Base-by-base conservation (phyloP, 2,888 invertebrate genomes). In the Gandaritis pyraliata region DNA sequence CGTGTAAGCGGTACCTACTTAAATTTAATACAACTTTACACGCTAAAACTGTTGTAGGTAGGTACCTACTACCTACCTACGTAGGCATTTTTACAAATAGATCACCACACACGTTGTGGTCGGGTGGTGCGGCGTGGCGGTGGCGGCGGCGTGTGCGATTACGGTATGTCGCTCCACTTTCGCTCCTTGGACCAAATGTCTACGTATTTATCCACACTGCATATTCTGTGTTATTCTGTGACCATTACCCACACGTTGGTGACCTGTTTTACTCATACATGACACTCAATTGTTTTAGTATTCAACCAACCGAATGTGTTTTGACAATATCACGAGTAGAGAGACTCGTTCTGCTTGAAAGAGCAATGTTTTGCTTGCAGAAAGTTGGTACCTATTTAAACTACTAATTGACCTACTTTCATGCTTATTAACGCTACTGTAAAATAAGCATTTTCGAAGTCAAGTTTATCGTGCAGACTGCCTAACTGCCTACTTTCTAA, bases 301-400 rank as follows among this genome's bases (percentile, higher is more conserved):
- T 75, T 73, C 69, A 73, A 66, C 64, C 77, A 72, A 71, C 54
- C 54, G 36, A 38, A 64, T 71, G 67, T 87, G 85, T 88, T 87
- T 85, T 85, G 82, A 80, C 80, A 87, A 86, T 86, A 86, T 78
- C 72, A 69, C 66, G 53, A 65, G 65, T 63, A 33, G 52, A 49
- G 47, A 46, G n/a, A n/a, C n/a, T 52, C 52, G 50, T 59, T 59
- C 57, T 58, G 39, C 46, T 54, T 47, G 43, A 33, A 33, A 33
- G 8, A 54, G 46, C 51, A 23, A 53, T 58, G 54, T 50, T 49
- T 59, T 23, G 29, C 15, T 54, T 48, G 55, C 58, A 58, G 58
- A 56, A 52, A 51, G 46, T 55, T 36, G 46, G 15, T 39, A 30
- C 7, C 12, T 46, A 47, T 7, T 8, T 33, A 33, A 33, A 33